Base-by-base conservation (phyloP, 2,113 vertebrate genomes). In the Capreolus pygargus region DNA sequence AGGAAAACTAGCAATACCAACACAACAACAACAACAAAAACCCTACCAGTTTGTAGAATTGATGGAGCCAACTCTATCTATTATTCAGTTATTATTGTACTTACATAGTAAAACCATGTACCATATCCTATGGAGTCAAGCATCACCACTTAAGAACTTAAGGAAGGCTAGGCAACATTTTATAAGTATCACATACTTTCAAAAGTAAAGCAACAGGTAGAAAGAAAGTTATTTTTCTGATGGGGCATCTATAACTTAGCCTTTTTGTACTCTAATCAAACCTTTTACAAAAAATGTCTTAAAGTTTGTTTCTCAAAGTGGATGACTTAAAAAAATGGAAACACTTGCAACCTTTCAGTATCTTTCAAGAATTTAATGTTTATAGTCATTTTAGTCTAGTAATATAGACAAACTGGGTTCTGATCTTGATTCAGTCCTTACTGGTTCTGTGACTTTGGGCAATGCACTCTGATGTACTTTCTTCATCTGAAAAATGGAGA, bases 1-100 rank as follows among this genome's bases (percentile, higher is more conserved):
- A 95, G 39, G 86, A 64, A 95, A 86, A 97, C 87, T 39, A 78
- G 85, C 15, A 82, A 81, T 25, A 94, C 30, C 55, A 52, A 89
- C 43, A 57, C 17, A 57, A 39, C 50, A 43, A 96, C 52, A 30
- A 57, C 12, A 54, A 90, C 64, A 93, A 70, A 85, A 93, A 10
- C 3, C 25, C 83, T 78, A 84, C 14, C 27, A 78, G 61, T 36
- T 47, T 81, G 50, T 33, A 84, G 47, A 94, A 81, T 16, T 57
- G 5, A 58, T 14, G 50, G 39, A 70, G 54, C 57, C 50, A 94
- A 36, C 16, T 43, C 14, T 58, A 58, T n/a, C 39, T 60, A 61
- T 57, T 81, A 79, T 11, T 90, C 23, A 79, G 16, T 58, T 64
- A 64, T 67, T 67, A 55, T 30, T 64, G 64, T 85, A 45, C 45